phyloP scores from a whole-genome alignment of 2,113 vertebrate species.

The Loxodonta africana region DNA sequence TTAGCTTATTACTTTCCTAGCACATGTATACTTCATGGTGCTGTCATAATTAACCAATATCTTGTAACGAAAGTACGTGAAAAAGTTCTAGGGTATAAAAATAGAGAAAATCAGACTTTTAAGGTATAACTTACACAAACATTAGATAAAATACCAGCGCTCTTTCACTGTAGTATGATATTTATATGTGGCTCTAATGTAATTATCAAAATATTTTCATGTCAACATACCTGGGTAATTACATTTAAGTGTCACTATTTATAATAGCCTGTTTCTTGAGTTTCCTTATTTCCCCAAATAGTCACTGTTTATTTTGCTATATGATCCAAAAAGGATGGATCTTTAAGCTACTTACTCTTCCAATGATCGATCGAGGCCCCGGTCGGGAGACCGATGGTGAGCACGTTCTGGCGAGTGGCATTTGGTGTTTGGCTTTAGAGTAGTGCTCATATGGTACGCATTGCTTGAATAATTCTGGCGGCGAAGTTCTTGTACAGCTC shows the following conservation, averaged over 20 bases:
- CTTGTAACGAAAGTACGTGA: constrained; percentile 29
- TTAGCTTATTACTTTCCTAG: background rate
- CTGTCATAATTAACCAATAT: background rate
- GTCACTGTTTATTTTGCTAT: background rate
- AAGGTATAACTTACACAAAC: constrained; percentile 27
- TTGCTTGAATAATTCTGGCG: constrained; percentile 82
- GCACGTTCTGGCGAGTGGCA: constrained; percentile 84
- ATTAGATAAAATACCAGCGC: background rate
- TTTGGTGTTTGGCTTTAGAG: constrained; percentile 81
- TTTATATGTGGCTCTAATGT: background rate
- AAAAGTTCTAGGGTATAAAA: background rate
- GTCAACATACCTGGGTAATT: background rate
- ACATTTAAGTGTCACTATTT: constrained; percentile 43
- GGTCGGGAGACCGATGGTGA: constrained; percentile 79
- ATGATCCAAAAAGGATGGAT: constrained; percentile 44
- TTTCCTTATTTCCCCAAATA: constrained; percentile 32
- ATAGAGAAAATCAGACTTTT: constrained; percentile 12
- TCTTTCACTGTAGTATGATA: constrained; percentile 14
- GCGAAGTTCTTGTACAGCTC: constrained; percentile 86
- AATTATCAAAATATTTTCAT: constrained; percentile 42
- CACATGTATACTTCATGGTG: background rate
- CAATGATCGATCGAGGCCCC: constrained; percentile 77
- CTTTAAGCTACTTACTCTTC: constrained; percentile 80
- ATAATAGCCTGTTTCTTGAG: background rate
- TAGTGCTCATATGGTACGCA: constrained; percentile 82